These are phyloP conservation scores for Remorina albescens DNA, from an alignment of 2,797 vertebrate genomes.

Conservation along the genomic window DNA sequence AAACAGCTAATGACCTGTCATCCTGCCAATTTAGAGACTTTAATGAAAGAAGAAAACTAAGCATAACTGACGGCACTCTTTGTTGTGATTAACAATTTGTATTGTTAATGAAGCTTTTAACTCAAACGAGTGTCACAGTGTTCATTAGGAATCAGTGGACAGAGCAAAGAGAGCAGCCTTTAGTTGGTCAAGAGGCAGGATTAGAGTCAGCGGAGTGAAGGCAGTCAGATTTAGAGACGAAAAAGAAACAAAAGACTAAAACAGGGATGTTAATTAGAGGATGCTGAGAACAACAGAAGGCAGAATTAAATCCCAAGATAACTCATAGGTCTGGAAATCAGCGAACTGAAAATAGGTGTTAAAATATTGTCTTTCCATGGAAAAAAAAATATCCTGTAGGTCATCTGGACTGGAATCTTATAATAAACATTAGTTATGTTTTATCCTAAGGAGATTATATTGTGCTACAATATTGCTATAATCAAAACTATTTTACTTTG, in stretches of 20 bases:
- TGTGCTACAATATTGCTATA: no score
- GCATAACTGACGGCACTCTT: conserved; percentile 11
- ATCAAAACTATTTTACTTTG: no score
- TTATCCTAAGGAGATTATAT: no score
- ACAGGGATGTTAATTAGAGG: neutral
- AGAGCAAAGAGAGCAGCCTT: neutral
- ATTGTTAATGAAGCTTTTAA: conserved; percentile 11
- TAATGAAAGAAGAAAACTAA: neutral
- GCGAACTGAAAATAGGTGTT: conserved; percentile 33
- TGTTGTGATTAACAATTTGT: conserved; percentile 1
- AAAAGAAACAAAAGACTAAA: neutral
- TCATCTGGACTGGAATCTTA: no score
- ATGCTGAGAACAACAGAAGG: neutral
- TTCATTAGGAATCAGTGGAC: conserved; percentile 18
- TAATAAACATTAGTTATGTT: no score
- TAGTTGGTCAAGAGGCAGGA: neutral
- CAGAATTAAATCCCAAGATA: neutral
- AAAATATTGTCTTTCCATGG: neutral
- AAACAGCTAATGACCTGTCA: conserved; percentile 25
- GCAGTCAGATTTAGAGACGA: neutral
- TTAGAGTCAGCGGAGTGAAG: conserved; percentile 6
- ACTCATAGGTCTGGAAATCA: neutral
- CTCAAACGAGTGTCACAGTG: conserved; percentile 10
- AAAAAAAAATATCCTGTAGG: no score
- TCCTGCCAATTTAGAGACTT: conserved; percentile 1